phyloP scores from a whole-genome alignment of 2,888 invertebrate genomes.

The Boloria euphrosyne region DNA sequence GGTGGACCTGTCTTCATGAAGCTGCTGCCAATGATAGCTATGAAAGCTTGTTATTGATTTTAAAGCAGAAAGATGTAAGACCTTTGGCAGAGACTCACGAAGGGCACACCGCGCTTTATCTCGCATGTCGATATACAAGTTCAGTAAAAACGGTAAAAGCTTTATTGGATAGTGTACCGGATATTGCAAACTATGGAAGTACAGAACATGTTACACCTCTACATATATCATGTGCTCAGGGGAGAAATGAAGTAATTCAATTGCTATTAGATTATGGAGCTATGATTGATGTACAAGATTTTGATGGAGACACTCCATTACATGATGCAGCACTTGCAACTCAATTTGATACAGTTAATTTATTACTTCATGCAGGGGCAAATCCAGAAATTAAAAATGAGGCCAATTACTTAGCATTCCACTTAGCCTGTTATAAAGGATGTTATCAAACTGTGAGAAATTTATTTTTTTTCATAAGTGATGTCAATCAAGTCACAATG shows the following conservation, averaged over 20 bases:
- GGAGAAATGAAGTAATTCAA: conserved; percentile 64
- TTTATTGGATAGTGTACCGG: conserved; percentile 60
- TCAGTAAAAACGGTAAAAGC: conserved; percentile 63
- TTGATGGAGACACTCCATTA: conserved; percentile 76
- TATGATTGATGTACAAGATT: conserved; percentile 69
- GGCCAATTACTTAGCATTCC: conserved; percentile 67
- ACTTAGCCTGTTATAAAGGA: conserved; percentile 71
- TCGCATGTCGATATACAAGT: conserved; percentile 65
- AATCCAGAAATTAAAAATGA: conserved; percentile 66
- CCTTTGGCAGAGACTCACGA: conserved; percentile 71
- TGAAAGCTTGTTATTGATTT: conserved; percentile 61
- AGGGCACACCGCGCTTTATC: conserved; percentile 74
- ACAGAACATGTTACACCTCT: conserved; percentile 75
- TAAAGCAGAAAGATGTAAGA: conserved; percentile 61
- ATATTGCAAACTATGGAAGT: conserved; percentile 71
- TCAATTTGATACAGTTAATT: conserved; percentile 56
- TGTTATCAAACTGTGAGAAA: conserved; percentile 57
- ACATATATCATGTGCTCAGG: conserved; percentile 68
- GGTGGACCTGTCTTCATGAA: conserved; percentile 80
- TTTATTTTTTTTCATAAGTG: conserved; percentile 62
- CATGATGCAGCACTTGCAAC: conserved; percentile 68
- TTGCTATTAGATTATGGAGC: conserved; percentile 69
- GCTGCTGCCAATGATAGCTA: conserved; percentile 72
- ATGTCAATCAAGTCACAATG: conserved; percentile 61
- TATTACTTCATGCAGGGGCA: conserved; percentile 70